A percentile compares a stretch with the other conserved stretches of the same genome.
phyloP scores from a whole-genome alignment of 2,888 invertebrate genomes.

The Nymphalis urticae region DNA sequence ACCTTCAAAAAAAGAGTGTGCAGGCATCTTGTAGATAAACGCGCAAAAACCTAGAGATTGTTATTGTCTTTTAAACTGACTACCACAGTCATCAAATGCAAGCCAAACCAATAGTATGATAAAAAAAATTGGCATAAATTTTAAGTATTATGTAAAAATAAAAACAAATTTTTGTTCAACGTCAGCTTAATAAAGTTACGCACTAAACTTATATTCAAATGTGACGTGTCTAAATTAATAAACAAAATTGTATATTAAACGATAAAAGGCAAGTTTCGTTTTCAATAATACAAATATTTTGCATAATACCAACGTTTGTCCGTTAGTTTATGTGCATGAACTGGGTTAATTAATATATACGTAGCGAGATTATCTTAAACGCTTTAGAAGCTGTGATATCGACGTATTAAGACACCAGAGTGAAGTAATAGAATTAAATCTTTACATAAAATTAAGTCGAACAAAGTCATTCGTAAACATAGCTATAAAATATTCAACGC shows the following conservation, averaged over 20 bases:
- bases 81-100: too few species aligned
- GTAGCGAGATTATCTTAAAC: constrained; percentile 25
- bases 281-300: constrained; percentile 36
- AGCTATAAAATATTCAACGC: too few species aligned
- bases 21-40: too few species aligned
- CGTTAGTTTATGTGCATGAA: constrained; percentile 13
- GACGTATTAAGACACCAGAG: neutral
- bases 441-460: neutral
- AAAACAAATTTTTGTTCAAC: too few species aligned
- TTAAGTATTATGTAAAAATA: too few species aligned
- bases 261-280: constrained; percentile 36
- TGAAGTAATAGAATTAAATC: neutral
- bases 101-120: too few species aligned
- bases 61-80: too few species aligned
- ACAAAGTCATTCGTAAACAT: too few species aligned
- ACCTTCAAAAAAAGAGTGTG: too few species aligned
- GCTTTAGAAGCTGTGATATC: constrained; percentile 7
- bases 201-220: neutral
- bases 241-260: constrained; percentile 23
- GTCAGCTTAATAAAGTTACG: neutral
- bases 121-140: too few species aligned
- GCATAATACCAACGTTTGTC: constrained; percentile 28
- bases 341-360: constrained; percentile 30
- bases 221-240: constrained; percentile 26
- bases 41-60: too few species aligned